Evolutionary conservation across 1,140 invertebrate genomes (phyloP), one percentile per base, ranked within the genome.

Genomic region (Sarcophaga peregrina): DNA sequence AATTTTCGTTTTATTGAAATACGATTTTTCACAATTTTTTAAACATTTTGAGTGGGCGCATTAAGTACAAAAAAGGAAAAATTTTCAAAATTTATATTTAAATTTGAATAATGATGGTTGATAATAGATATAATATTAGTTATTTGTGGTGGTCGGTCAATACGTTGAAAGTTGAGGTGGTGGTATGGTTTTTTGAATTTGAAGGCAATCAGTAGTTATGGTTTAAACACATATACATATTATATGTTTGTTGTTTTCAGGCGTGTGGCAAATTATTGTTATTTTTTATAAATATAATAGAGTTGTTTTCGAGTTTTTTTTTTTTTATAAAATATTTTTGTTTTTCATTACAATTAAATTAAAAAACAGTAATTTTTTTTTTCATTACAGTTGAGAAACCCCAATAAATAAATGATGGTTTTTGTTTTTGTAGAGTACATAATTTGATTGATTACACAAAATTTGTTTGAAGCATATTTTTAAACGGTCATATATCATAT

Each of bases 231-330:
- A 37, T 37, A 37, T 37, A 37, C 25, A 37, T 37, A 37, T 37
- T 37, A 37, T 20, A 68, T 68, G 20, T 68, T 68, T 68, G 62
- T 68, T 58, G 62, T 68, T 62, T 62, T 68, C 20, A 68, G 62
- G 62, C 62, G 62, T 25, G 62, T 68, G 62, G 62, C 62, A 68
- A n/a, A 58, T 37, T 58, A 58, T 58, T n/a, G n/a, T n/a, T 13
- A 58, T 58, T 58, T 58, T 58, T 58, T n/a, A 58, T 58, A n/a
- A 58, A 58, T n/a, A 58, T 58, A 58, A n/a, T 10, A 58, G n/a
- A 68, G 25, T 37, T 68, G 20, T 68, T 2, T 68, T 68, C n/a
- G 20, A 25, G 9, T 68, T 68, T 68, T 25, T 68, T 62, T 62
- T 68, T 68, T 68, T 68, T 7, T 68, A 17, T 52, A 52, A 52